Base-by-base conservation (phyloP, 2,888 invertebrate species). In the Saturnia pavonia region DNA sequence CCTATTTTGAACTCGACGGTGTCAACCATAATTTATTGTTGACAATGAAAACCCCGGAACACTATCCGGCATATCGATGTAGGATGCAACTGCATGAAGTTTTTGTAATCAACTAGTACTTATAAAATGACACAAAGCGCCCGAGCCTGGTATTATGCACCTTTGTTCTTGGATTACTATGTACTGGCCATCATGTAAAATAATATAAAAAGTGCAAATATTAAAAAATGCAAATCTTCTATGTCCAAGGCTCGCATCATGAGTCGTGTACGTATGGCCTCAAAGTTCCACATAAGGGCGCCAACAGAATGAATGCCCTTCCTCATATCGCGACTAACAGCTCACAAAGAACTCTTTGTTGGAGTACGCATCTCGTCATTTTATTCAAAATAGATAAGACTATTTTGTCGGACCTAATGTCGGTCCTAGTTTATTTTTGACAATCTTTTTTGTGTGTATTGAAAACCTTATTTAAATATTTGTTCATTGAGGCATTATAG, bases 321-420 rank as follows among this genome's bases (percentile, higher is more conserved):
- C 70, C 70, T 70, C 70, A 54, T 67, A 54, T 14, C 25, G 8
- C 57, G 19, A 40, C 66, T 66, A 65, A 48, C 34, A 69, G n/a
- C 34, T 51, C 51, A 70, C 70, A 70, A 70, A 70, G 70, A 54
- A 67, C 70, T 68, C 70, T 66, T 70, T 70, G 69, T 69, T 48
- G 34, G 34, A 34, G 43, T 25, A 45, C 43, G 19, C 11, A 45
- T 60, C 69, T 63, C 34, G 60, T 63, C 67, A 51, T 19, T 51
- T 4, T 51, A 51, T 51, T 51, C 19, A 51, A 51, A 19, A 19
- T 51, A n/a, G n/a, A n/a, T 19, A 51, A 51, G 19, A 34, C 6
- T 1, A 43, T 12, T 9, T 43, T 9, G 1, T 14, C 4, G 8
- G 4, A 43, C 9, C 4, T 51, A 6, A 25, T 57, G 16, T 60